These are phyloP conservation scores for Catharus minimus DNA, from an alignment of 2,113 vertebrate species.

Conservation along the genomic window DNA sequence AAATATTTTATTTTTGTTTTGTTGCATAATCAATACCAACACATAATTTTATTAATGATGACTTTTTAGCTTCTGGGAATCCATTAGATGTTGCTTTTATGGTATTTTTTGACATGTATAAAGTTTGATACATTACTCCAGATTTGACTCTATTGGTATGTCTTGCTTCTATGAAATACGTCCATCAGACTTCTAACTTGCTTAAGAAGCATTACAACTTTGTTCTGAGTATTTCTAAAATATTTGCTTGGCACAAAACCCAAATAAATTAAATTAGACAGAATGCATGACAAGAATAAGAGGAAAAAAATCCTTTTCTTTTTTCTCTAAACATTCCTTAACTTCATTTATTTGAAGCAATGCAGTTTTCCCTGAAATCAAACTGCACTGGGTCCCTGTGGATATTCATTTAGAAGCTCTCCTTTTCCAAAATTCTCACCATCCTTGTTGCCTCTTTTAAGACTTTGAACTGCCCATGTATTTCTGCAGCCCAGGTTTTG, in stretches of 20 bases:
- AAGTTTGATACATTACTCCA: neutral
- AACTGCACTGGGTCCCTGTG: neutral
- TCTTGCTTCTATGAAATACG: neutral
- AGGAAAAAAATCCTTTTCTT: neutral
- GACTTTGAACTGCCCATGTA: neutral
- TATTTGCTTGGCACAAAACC: neutral
- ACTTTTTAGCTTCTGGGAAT: neutral
- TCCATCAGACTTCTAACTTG: neutral
- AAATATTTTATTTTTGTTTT: neutral
- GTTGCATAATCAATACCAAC: neutral
- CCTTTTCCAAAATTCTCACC: neutral
- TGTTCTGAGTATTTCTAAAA: neutral
- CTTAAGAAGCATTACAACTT: neutral
- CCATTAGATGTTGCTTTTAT: neutral
- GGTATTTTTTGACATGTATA: neutral
- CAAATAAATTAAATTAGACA: neutral
- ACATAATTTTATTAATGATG: neutral
- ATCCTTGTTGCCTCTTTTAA: neutral
- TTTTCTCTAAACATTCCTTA: neutral
- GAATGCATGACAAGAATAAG: neutral
- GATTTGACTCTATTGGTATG: neutral
- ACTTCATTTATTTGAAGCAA: neutral
- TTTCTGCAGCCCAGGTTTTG: neutral
- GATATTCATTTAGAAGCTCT: neutral
- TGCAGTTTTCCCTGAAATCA: neutral